phyloP scores from a whole-genome alignment of 2,113 vertebrate genomes.

The Lamprotornis superbus region DNA sequence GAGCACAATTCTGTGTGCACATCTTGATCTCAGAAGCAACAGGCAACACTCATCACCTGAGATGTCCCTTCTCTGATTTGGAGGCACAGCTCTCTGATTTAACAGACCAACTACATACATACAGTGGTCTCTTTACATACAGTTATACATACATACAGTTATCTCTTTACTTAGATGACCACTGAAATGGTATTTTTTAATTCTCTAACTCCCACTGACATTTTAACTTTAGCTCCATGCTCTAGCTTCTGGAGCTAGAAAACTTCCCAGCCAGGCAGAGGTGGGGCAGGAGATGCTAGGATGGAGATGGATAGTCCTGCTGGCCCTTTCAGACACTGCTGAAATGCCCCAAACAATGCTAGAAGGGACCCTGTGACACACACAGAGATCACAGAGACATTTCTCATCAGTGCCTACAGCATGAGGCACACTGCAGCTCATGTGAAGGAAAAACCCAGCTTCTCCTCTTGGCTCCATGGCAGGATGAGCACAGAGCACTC shows the following conservation, averaged over 20 bases:
- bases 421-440: fast-evolving
- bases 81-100: neutral
- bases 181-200: neutral
- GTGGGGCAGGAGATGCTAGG: neutral
- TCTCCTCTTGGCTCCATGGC: neutral
- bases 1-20: neutral
- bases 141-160: no score
- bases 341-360: neutral
- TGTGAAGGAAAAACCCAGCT: neutral
- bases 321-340: neutral
- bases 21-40: neutral
- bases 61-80: neutral
- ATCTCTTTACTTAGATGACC: neutral
- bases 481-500: neutral
- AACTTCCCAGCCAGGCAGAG: neutral
- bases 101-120: neutral
- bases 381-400: neutral
- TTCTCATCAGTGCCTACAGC: neutral
- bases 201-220: neutral
- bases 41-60: neutral
- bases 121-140: neutral
- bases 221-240: neutral
- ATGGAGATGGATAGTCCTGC: neutral
- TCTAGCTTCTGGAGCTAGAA: neutral
- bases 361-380: neutral